These are phyloP conservation scores for Lordiphosa andalusiaca DNA, from an alignment of 2,888 invertebrate genomes.

Conservation along the genomic window DNA sequence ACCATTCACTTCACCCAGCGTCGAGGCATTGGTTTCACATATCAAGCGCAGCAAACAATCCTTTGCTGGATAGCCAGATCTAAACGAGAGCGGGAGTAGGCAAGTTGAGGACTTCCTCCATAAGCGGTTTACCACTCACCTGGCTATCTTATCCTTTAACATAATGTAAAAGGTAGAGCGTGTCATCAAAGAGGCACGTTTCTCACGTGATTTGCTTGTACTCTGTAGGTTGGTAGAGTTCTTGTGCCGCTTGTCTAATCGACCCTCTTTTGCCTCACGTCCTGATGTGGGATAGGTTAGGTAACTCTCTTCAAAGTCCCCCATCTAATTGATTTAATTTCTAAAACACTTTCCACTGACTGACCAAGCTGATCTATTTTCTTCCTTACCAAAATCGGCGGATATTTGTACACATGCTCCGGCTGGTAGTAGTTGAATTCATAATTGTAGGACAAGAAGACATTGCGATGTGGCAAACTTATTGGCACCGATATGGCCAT, in stretches of 20 bases:
- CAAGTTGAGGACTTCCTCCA: too few species aligned
- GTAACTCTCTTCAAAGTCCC: slow-evolving; percentile 51
- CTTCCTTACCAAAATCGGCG: slow-evolving; percentile 58
- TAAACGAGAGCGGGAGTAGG: slow-evolving; percentile 12
- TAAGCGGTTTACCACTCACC: slow-evolving; percentile 36
- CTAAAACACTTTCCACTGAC: background rate
- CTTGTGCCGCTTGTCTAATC: background rate
- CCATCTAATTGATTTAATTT: slow-evolving; percentile 44
- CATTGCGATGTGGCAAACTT: slow-evolving; percentile 85
- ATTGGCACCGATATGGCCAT: slow-evolving; percentile 87
- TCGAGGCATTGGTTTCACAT: slow-evolving; percentile 83
- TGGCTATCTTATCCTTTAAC: slow-evolving; percentile 70
- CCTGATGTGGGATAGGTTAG: slow-evolving; percentile 43
- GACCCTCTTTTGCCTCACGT: slow-evolving; percentile 3
- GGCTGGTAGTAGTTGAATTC: slow-evolving; percentile 86
- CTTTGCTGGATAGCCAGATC: slow-evolving; percentile 82
- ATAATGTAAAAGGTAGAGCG: slow-evolving; percentile 74
- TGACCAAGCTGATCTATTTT: slow-evolving; percentile 11
- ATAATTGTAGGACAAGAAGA: slow-evolving; percentile 88
- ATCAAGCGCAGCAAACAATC: slow-evolving; percentile 84
- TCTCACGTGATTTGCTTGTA: slow-evolving; percentile 25
- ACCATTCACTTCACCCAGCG: slow-evolving; percentile 82
- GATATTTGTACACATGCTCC: slow-evolving; percentile 80
- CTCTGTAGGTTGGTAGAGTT: background rate
- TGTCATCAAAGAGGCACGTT: slow-evolving; percentile 60